phyloP scores from a whole-genome alignment of 2,797 vertebrate genomes.

The Vultur gryphus region DNA sequence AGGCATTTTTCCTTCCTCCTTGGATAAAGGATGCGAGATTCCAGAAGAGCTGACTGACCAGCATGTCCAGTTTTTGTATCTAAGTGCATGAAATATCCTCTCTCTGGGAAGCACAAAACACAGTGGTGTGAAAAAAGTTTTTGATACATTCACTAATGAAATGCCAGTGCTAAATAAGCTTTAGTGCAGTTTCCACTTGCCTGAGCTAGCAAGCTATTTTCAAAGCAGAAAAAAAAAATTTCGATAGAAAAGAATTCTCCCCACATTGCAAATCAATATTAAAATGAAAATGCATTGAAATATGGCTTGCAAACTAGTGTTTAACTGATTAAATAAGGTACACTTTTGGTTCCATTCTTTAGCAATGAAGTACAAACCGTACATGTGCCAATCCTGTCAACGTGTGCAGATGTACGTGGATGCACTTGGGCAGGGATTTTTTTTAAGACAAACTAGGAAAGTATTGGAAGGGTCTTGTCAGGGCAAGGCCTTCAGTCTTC shows the following conservation, averaged over 20 bases:
- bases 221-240: background rate
- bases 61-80: constrained; percentile 65
- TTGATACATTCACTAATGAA: background rate
- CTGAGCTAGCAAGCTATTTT: background rate
- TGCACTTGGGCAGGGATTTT: background rate
- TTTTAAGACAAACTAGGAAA: background rate
- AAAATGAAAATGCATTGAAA: background rate
- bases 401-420: background rate
- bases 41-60: constrained; percentile 77
- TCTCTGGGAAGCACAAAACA: constrained; percentile 61
- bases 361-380: background rate
- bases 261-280: background rate
- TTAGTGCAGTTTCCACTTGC: background rate
- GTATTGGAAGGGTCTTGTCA: background rate
- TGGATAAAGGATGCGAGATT: constrained; percentile 83
- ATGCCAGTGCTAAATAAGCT: background rate
- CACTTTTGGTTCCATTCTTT: background rate
- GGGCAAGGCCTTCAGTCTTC: background rate
- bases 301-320: background rate
- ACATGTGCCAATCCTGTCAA: background rate
- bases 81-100: constrained; percentile 82
- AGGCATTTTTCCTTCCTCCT: constrained; percentile 83
- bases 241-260: background rate
- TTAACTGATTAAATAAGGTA: background rate
- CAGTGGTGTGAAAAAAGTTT: background rate